Evolutionary conservation across 2,113 vertebrate species (phyloP).

Genomic region (Gyps fulvus): DNA sequence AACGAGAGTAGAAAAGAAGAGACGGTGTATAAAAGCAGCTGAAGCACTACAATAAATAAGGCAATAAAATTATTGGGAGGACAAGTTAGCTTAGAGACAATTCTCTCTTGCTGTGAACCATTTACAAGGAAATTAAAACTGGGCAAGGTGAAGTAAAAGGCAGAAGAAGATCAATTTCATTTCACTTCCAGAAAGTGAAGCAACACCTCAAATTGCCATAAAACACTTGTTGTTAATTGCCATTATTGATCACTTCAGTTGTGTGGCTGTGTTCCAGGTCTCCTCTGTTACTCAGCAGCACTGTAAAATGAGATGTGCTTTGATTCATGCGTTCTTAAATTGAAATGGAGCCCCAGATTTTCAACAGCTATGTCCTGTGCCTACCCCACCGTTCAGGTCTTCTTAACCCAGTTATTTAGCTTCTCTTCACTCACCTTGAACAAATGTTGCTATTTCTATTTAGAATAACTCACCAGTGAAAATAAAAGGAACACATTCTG

Average conservation of each 20-base stretch:
- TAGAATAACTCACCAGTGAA: not conserved
- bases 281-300: not conserved
- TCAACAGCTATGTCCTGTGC: not conserved
- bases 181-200: conserved; percentile 59
- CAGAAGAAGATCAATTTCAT: conserved; percentile 38
- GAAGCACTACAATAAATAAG: not conserved
- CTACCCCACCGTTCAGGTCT: not conserved
- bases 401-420: not conserved
- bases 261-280: not conserved
- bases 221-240: conserved; percentile 57
- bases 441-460: not conserved
- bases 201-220: conserved; percentile 49
- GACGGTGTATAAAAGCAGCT: not conserved
- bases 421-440: not conserved
- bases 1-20: not conserved
- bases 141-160: conserved; percentile 40
- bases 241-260: conserved; percentile 36
- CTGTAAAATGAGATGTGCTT: conserved; percentile 12
- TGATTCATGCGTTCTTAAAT: conserved; percentile 40
- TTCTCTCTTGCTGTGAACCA: not conserved
- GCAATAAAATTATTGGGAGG: not conserved
- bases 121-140: conserved; percentile 2
- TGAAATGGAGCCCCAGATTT: conserved; percentile 5
- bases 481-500: not conserved
- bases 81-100: not conserved